phyloP scores from a whole-genome alignment of 2,113 vertebrate species.

The Prochilodus magdalenae region DNA sequence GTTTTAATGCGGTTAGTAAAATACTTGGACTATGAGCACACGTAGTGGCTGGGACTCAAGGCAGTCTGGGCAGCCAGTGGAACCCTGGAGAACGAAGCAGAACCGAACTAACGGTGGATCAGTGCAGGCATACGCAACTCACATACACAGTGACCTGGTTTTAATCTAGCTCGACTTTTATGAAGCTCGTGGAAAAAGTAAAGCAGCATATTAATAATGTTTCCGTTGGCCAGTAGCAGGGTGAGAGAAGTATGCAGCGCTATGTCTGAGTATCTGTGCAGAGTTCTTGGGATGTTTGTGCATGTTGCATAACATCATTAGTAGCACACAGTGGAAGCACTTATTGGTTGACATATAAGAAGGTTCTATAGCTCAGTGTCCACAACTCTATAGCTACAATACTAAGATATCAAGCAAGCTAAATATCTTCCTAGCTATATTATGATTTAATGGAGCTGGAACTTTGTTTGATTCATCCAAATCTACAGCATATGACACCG shows the following conservation, averaged over 20 bases:
- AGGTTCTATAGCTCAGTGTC: no score
- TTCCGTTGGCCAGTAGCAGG: constrained; percentile 38
- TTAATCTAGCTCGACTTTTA: constrained; percentile 57
- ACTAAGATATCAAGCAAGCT: no score
- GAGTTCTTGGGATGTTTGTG: constrained; percentile 26
- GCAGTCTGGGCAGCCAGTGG: constrained; percentile 69
- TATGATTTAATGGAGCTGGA: no score
- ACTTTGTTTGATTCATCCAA: no score
- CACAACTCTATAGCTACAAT: constrained; percentile 8
- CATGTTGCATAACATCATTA: constrained; percentile 34
- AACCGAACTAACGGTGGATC: constrained; percentile 66
- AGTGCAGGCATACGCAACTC: constrained; percentile 22
- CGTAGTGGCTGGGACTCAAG: constrained; percentile 74
- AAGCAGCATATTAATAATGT: constrained; percentile 17
- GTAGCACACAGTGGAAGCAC: constrained; percentile 9
- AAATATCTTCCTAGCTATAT: no score
- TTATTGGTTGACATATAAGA: not conserved
- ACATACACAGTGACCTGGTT: constrained; percentile 64
- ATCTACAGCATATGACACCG: no score
- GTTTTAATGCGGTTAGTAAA: constrained; percentile 77
- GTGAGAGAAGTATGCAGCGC: constrained; percentile 1
- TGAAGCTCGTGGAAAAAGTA: constrained; percentile 26
- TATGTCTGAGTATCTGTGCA: constrained; percentile 5
- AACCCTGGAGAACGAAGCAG: constrained; percentile 57
- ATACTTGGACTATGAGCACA: constrained; percentile 76